A percentile compares a stretch with the other conserved stretches of the same genome.
phyloP scores from a whole-genome alignment of 2,113 vertebrate species.

The Hydrochoerus hydrochaeris region DNA sequence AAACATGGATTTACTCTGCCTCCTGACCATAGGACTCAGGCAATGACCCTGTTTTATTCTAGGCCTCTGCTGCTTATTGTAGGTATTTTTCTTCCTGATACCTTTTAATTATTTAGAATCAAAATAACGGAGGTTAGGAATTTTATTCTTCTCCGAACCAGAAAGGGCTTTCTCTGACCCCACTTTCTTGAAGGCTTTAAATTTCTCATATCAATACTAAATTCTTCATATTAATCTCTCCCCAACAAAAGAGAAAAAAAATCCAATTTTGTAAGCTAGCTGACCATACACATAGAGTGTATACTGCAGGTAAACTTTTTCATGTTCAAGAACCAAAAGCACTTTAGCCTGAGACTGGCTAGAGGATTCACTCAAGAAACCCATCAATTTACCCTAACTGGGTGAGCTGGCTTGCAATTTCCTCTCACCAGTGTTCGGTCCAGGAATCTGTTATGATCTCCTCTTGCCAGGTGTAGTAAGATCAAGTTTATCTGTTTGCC shows the following conservation, averaged over 20 bases:
- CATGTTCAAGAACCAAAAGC: background rate
- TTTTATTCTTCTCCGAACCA: background rate
- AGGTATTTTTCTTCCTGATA: background rate
- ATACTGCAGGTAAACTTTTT: background rate
- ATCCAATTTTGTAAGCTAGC: background rate
- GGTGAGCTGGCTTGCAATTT: background rate
- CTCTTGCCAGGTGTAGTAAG: background rate
- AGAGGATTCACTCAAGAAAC: background rate
- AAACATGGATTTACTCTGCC: background rate
- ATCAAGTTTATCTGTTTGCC: background rate
- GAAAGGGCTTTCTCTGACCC: background rate
- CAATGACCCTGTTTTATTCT: background rate
- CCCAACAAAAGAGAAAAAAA: background rate
- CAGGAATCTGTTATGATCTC: background rate
- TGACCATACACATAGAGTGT: background rate
- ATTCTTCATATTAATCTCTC: background rate
- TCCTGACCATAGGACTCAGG: background rate
- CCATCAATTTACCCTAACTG: background rate
- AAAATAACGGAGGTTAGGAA: background rate
- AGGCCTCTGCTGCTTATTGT: background rate
- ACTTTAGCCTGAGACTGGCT: background rate
- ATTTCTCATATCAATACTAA: background rate
- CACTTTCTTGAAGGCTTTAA: background rate
- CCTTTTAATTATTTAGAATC: background rate
- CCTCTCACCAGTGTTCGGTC: background rate